phyloP scores from a whole-genome alignment of 2,113 vertebrate species.

The Misgurnus anguillicaudatus region DNA sequence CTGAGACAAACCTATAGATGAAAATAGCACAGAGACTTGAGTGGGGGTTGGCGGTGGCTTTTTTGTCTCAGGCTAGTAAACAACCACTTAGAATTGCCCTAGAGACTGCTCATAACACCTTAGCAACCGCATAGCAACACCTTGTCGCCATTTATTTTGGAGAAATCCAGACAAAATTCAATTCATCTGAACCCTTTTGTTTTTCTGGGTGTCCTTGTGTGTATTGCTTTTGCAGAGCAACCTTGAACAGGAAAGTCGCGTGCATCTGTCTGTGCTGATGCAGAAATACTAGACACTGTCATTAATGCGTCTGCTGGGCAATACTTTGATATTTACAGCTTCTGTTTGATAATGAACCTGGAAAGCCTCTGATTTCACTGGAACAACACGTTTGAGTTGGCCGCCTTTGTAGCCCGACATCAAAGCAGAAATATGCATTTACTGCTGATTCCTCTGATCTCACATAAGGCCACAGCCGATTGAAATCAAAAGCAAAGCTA shows the following conservation, averaged over 20 bases:
- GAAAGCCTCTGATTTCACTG: slow-evolving; percentile 33
- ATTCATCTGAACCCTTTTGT: background rate
- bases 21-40: no score
- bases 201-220: background rate
- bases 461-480: slow-evolving; percentile 16
- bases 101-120: no score
- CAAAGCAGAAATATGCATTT: slow-evolving; percentile 50
- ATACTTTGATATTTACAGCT: slow-evolving; percentile 6
- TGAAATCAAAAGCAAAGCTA: slow-evolving; percentile 51
- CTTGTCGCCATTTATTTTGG: no score
- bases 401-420: slow-evolving; percentile 49
- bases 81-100: no score
- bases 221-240: background rate
- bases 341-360: slow-evolving; percentile 33
- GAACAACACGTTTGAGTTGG: slow-evolving; percentile 14
- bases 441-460: slow-evolving; percentile 43
- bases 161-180: background rate
- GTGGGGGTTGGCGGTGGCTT: no score
- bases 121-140: no score
- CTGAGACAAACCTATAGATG: no score
- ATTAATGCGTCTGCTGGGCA: background rate
- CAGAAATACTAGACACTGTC: background rate
- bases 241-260: background rate
- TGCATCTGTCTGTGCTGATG: background rate
- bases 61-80: no score